A percentile compares a stretch with the other conserved stretches of the same genome.
Evolutionary conservation across 2,888 invertebrate species (phyloP).

Genomic region (Nezara viridula): DNA sequence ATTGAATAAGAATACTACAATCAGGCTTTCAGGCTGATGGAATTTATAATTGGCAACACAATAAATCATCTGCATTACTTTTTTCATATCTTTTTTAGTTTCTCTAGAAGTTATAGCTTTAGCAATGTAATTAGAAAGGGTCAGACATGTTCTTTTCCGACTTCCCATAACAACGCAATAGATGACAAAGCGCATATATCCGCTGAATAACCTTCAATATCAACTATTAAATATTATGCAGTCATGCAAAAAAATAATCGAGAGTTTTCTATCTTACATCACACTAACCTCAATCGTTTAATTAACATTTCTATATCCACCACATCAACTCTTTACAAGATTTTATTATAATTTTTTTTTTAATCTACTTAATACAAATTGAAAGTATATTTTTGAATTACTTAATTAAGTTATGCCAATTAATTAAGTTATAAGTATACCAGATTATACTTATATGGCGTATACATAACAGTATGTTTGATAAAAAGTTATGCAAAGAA

Average conservation of each 20-base stretch:
- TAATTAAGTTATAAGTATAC: too few relatives aligned
- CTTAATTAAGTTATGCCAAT: too few relatives aligned
- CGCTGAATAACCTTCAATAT: not conserved
- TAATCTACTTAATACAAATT: not conserved
- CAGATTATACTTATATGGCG: too few relatives aligned
- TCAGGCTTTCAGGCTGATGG: not conserved
- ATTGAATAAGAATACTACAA: not conserved
- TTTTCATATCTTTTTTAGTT: too few relatives aligned
- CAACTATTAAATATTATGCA: conserved; percentile 13
- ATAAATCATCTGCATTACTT: not conserved
- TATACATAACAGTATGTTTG: too few relatives aligned
- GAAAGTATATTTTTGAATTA: not conserved
- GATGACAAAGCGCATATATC: not conserved
- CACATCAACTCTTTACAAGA: not conserved
- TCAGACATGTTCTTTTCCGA: not conserved
- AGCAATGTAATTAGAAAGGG: not conserved
- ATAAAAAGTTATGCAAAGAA: too few relatives aligned
- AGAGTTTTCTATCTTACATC: not conserved
- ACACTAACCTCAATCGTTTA: not conserved
- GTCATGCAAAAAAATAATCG: not conserved
- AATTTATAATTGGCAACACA: not conserved
- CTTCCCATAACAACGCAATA: not conserved
- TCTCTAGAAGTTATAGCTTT: not conserved
- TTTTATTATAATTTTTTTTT: not conserved
- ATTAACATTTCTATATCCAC: not conserved